These are phyloP conservation scores for Aphidoletes aphidimyza DNA, from an alignment of 2,888 invertebrate genomes.

Conservation along the genomic window DNA sequence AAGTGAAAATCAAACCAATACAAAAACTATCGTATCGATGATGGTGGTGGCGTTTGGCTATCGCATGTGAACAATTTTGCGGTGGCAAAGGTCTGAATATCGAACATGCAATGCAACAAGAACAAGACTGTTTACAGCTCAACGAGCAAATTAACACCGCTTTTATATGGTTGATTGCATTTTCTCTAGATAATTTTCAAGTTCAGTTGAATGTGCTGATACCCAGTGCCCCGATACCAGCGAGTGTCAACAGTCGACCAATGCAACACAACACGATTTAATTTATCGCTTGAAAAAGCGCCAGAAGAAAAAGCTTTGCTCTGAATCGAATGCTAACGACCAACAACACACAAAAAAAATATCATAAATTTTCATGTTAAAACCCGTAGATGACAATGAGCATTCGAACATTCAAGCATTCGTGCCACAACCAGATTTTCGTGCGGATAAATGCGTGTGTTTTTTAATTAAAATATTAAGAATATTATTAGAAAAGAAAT, in stretches of 20 bases:
- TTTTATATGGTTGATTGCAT: slow-evolving; percentile 43
- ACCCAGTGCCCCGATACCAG: not conserved
- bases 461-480: slow-evolving; percentile 44
- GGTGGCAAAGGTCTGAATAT: slow-evolving; percentile 39
- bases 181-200: slow-evolving; percentile 45
- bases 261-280: not conserved
- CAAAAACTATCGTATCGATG: not conserved
- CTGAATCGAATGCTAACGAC: not conserved
- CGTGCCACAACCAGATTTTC: slow-evolving; percentile 11
- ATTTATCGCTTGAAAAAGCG: not conserved
- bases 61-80: not conserved
- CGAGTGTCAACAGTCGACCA: slow-evolving; percentile 45
- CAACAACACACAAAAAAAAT: not conserved
- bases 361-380: slow-evolving; percentile 2
- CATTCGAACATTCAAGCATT: not conserved
- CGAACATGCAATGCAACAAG: slow-evolving; percentile 36
- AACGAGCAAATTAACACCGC: slow-evolving; percentile 49
- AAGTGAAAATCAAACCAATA: not conserved
- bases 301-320: not conserved
- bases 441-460: slow-evolving; percentile 5
- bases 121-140: slow-evolving; percentile 49
- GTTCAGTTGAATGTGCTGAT: slow-evolving; percentile 38
- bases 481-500: not conserved
- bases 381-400: not conserved
- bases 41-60: not conserved